A percentile compares a stretch with the other conserved stretches of the same genome.
Conservation (phyloP, 2,797 vertebrate genomes). For the Epinephelus awoara region DNA sequence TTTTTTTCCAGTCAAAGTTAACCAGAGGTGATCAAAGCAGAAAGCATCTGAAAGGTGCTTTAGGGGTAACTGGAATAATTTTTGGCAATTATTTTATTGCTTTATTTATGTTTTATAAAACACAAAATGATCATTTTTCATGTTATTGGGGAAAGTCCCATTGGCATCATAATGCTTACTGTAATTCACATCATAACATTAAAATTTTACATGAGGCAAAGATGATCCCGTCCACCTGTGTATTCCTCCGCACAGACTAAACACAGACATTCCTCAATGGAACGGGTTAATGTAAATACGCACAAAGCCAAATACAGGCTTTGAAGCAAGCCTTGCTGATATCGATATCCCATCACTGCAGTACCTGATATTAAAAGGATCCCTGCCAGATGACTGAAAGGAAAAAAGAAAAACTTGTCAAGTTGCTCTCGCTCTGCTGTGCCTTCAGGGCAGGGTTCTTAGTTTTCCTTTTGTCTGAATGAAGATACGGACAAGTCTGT, state of each 20-base stretch:
- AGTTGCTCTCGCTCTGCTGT: slow-evolving; percentile 51
- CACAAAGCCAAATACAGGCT: slow-evolving; percentile 57
- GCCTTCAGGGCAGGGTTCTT: slow-evolving; percentile 73
- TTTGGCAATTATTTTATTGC: background rate
- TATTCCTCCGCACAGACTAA: slow-evolving; percentile 47
- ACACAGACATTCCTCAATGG: slow-evolving; percentile 60
- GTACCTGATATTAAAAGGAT: slow-evolving; percentile 74
- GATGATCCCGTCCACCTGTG: slow-evolving; percentile 10
- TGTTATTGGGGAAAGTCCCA: slow-evolving; percentile 21
- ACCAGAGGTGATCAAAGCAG: background rate
- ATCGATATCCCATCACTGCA: slow-evolving; percentile 62
- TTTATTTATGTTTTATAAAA: background rate
- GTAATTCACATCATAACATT: slow-evolving; percentile 2
- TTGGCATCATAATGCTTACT: background rate
- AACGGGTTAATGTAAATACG: slow-evolving; percentile 54
- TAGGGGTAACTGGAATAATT: background rate
- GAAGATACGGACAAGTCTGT: slow-evolving; percentile 74
- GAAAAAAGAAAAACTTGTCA: slow-evolving; percentile 62
- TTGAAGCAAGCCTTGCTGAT: slow-evolving; percentile 66
- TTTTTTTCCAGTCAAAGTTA: background rate
- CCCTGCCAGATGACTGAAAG: slow-evolving; percentile 62
- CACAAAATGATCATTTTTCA: background rate
- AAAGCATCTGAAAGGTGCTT: background rate
- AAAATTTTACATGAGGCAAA: slow-evolving; percentile 27
- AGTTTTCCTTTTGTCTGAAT: slow-evolving; percentile 80